Evolutionary conservation across 2,113 vertebrate genomes (phyloP), one percentile per base, ranked within the genome.

Genomic region (Pollachius pollachius): DNA sequence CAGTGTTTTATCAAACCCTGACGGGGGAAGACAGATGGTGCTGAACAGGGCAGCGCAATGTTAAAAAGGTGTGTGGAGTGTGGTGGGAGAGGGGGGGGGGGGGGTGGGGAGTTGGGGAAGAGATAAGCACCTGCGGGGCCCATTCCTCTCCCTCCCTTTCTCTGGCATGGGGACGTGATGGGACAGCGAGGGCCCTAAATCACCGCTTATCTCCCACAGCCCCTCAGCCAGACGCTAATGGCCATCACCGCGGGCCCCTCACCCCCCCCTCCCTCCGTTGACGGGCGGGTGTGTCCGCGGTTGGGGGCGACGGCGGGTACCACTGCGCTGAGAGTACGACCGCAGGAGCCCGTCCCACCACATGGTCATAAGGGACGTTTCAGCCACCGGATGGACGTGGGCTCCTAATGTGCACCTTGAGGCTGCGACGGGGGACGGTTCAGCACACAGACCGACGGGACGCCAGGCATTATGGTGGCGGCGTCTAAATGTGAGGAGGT

Each of bases 1-100:
- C 76, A 87, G 77, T 62, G 80, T 87, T 91, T 91, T 90, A 90
- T 89, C 88, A 88, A 87, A 86, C 77, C 72, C 84, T 85, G 89
- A 84, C 81, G 83, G 84, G 11, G 78, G 81, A 89, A 90, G 91
- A 93, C 89, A 89, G 90, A 93, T 92, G 89, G 89, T 85, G 80
- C 60, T 78, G 82, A 90, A 88, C 75, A 78, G 87, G 63, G 27
- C 74, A 76, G 86, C 84, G 83, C 87, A 85, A 89, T 91, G 91
- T 92, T 90, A 91, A 90, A 92, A 91, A 90, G 91, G 89, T 91
- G 87, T 86, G 86, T 82, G 87, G 84, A 88, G 87, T 78, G 86
- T 79, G 85, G 89, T 84, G 68, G 77, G 17, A 72, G 68, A 54
- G 37, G 5, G 9, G 37, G 37, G 37, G 11, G 37, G 3, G 37